Conservation (phyloP, 2,888 invertebrate species). For the Darwinula stevensoni region DNA sequence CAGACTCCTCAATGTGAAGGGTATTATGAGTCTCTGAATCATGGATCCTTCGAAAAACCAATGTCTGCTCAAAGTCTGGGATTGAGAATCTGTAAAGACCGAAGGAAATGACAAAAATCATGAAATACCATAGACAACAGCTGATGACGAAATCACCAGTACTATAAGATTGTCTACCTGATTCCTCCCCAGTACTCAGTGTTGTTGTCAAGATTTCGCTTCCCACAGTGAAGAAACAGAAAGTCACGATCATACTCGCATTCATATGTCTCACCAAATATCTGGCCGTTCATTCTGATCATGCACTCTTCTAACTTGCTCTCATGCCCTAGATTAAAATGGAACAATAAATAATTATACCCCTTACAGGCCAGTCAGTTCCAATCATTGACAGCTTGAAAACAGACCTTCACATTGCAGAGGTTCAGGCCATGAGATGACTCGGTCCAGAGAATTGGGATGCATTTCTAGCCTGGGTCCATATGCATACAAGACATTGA, state of each 20-base stretch:
- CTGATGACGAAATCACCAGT: no score
- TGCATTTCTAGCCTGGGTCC: constrained; percentile 63
- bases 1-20: constrained; percentile 24
- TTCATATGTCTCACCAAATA: constrained; percentile 49
- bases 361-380: no score
- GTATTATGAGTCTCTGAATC: constrained; percentile 41
- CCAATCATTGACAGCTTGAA: no score
- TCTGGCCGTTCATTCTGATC: constrained; percentile 55
- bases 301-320: constrained; percentile 17
- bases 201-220: constrained; percentile 28
- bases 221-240: constrained; percentile 73
- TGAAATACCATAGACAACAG: neutral
- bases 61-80: constrained; percentile 57
- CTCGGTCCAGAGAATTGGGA: constrained; percentile 50
- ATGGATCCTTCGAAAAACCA: constrained; percentile 49
- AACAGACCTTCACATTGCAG: constrained; percentile 26
- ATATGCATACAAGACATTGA: constrained; percentile 61
- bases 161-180: no score
- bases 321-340: constrained; percentile 20
- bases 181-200: constrained; percentile 86
- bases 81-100: constrained; percentile 37
- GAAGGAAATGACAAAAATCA: constrained; percentile 6
- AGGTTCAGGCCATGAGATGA: constrained; percentile 88
- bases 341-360: no score
- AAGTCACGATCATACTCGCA: constrained; percentile 60